Base-by-base conservation (phyloP, 2,113 vertebrate genomes). In the Crypturellus undulatus region DNA sequence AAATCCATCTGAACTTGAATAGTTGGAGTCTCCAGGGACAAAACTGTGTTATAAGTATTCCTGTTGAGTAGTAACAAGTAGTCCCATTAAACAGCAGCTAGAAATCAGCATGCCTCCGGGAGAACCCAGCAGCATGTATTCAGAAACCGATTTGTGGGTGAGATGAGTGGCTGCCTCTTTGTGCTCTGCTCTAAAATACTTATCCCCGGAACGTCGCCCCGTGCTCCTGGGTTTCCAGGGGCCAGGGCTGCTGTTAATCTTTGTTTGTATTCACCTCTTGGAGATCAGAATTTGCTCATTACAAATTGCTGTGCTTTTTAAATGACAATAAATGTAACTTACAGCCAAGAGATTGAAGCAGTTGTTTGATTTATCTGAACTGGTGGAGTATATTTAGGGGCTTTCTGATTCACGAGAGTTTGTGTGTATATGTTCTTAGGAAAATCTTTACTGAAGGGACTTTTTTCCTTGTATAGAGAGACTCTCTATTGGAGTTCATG, bases 221-320 rank as follows among this genome's bases (percentile, higher is more conserved):
- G 83, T 87, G 87, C 86, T 90, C 73, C 60, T 0, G 1, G 47
- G 36, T 84, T 96, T 95, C 86, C 91, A 75, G 96, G 95, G 92
- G 94, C 96, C 87, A 88, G 69, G 81, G 65, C 90, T 84, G 82
- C 54, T 93, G 92, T 94, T 96, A 80, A 95, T 84, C 91, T 97
- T 89, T 91, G 70, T 96, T 97, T 96, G 85, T 92, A 87, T 68
- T 95, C 76, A 60, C 69, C 82, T 59, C 63, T 92, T 45, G 18
- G 76, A 86, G 88, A 92, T 90, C 60, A 84, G 83, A 94, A 68
- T 94, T 94, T 96, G 93, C 92, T 93, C 15, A 12, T 92, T 90
- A 92, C 93, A 95, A 93, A 84, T 92, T 82, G 84, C 91, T 77
- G 51, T 82, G 87, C 51, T 93, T 93, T 92, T 79, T 43, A 84